phyloP scores from a whole-genome alignment of 2,113 vertebrate species.

The Panurus biarmicus region DNA sequence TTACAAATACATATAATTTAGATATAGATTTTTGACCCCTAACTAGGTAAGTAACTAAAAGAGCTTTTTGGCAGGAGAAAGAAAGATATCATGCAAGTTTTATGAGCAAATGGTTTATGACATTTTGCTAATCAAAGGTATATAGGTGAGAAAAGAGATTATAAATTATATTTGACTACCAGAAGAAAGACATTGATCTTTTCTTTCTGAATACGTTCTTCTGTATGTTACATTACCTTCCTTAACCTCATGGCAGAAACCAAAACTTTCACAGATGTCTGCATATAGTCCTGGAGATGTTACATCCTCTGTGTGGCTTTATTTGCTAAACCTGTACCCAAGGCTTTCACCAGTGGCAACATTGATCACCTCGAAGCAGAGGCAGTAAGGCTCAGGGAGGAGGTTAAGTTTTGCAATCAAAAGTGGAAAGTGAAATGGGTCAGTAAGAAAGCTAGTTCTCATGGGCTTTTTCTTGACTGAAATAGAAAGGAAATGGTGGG shows the following conservation, averaged over 20 bases:
- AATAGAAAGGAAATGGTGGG: conserved; percentile 30
- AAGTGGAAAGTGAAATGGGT: not conserved
- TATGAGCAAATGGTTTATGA: not conserved
- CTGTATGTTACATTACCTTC: not conserved
- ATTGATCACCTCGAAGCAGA: not conserved
- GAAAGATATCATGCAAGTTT: not conserved
- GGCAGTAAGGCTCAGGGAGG: not conserved
- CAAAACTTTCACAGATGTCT: not conserved
- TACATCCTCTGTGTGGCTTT: not conserved
- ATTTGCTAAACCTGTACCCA: not conserved
- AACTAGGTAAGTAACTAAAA: not conserved
- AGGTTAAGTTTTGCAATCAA: not conserved
- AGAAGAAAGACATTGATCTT: not conserved
- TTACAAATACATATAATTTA: not conserved
- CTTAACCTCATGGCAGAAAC: not conserved
- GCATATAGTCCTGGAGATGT: not conserved
- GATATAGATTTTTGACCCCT: not conserved
- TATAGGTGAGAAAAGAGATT: not conserved
- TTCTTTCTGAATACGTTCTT: not conserved
- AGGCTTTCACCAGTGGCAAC: not conserved
- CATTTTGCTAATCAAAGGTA: not conserved
- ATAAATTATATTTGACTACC: not conserved
- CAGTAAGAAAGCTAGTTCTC: not conserved
- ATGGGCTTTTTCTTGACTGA: not conserved
- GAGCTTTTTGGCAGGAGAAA: not conserved